Conservation (phyloP, 2,113 vertebrate genomes). For the Laticauda laticaudata region DNA sequence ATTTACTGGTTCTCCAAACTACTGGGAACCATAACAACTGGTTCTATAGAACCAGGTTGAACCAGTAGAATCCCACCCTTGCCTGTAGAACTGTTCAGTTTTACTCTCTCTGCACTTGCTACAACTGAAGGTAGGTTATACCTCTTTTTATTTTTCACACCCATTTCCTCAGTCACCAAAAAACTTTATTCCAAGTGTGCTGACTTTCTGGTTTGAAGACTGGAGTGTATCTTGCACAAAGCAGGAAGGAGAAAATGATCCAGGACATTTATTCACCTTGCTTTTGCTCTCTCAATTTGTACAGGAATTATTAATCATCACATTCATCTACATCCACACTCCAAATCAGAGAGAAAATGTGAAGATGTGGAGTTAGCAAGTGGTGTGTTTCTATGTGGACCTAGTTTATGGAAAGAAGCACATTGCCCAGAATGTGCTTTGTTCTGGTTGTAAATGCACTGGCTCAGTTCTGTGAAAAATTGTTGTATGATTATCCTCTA, state of each 20-base stretch:
- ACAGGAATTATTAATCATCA: conserved; percentile 20
- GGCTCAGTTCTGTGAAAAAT: conserved; percentile 61
- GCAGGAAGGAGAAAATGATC: conserved; percentile 23
- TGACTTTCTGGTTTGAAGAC: conserved; percentile 34
- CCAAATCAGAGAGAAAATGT: neutral
- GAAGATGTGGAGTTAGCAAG: conserved; percentile 42
- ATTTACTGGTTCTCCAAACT: too few relatives aligned
- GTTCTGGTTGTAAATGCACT: conserved; percentile 21
- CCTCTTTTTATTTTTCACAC: conserved; percentile 48
- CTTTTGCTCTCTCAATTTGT: conserved; percentile 29
- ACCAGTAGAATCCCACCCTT: too few relatives aligned
- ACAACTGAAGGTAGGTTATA: conserved; percentile 48
- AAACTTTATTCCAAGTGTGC: conserved; percentile 35
- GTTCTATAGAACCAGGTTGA: too few relatives aligned
- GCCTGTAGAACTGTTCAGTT: conserved; percentile 50
- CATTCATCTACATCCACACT: conserved; percentile 17
- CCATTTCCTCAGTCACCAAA: conserved; percentile 30
- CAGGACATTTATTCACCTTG: neutral
- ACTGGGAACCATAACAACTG: too few relatives aligned
- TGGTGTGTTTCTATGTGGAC: conserved; percentile 28
- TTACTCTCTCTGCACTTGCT: conserved; percentile 45
- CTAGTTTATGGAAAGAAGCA: conserved; percentile 45
- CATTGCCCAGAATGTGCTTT: conserved; percentile 11
- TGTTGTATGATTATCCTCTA: conserved; percentile 49
- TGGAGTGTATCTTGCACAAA: neutral